Evolutionary conservation across 2,888 invertebrate species (phyloP), one percentile per base, ranked within the genome.

Genomic region (Volucella inflata): DNA sequence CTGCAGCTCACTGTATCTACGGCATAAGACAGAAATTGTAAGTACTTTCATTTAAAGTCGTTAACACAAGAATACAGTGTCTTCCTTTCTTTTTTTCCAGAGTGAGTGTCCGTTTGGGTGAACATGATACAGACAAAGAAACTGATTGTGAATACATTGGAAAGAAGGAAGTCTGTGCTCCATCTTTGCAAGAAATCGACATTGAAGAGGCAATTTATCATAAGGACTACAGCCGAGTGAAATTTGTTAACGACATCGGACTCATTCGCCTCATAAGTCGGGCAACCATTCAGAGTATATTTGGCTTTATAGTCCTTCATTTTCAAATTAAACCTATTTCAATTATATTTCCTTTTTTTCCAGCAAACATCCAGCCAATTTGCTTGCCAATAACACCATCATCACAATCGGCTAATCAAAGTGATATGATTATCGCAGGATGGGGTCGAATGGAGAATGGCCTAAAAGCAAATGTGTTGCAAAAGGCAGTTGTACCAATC

Each of bases 241-340:
- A 88, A 40, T 89, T 92, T n/a, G 89, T 91, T 16, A 91, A 95
- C 87, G 95, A 95, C 87, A 93, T 95, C 55, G 95, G 93, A 0
- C 89, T 95, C 8, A 89, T 95, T 67, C 93, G 94, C 87, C 71
- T 91, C 9, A 78, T 89, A 36, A 87, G 88, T 0, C 16, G 87
- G 9, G 90, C 90, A 0, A 68, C 70, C 89, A 93, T 88, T 62
- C 60, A 87, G 62, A 55, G 89, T 88, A 77, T 64, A 30, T 8
- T n/a, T 12, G 44, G 10, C n/a, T 57, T 42, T 11, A 6, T 21
- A 14, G 11, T 12, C 2, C 30, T 44, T 51, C 11, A 2, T 1
- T n/a, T 38, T 46, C 14, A 50, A 38, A 30, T n/a, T 48, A n/a
- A 10, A 40, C 36, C 17, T 64, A 6, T 51, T 44, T 44, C 8